These are phyloP conservation scores for Lithophane ornitopus DNA, from an alignment of 2,888 invertebrate species.

Conservation along the genomic window DNA sequence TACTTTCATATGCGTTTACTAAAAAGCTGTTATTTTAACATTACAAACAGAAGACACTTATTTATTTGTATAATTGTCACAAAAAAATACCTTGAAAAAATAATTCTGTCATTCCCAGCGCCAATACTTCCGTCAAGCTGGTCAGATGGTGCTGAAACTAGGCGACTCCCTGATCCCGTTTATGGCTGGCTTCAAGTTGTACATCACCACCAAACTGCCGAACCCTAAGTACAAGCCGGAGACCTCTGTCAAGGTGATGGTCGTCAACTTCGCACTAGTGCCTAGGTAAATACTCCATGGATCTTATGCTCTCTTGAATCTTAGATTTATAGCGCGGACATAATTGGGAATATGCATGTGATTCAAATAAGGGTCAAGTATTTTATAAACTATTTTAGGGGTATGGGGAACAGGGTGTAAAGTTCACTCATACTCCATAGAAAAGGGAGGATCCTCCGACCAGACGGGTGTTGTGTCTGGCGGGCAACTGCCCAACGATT, in stretches of 20 bases:
- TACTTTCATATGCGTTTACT: too few relatives aligned
- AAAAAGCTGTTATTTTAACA: too few relatives aligned
- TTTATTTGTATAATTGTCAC: neutral
- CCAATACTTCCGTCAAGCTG: slow-evolving; percentile 95
- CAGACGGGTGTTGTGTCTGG: too few relatives aligned
- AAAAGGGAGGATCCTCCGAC: too few relatives aligned
- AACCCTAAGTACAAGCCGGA: slow-evolving; percentile 98
- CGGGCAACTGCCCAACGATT: too few relatives aligned
- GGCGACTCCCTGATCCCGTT: slow-evolving; percentile 96
- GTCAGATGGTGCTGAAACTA: slow-evolving; percentile 94
- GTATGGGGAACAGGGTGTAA: too few relatives aligned
- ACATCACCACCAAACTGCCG: slow-evolving; percentile 96
- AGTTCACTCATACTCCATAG: too few relatives aligned
- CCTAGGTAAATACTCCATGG: slow-evolving; percentile 89
- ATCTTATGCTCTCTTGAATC: neutral
- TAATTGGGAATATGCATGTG: too few relatives aligned
- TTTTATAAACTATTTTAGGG: too few relatives aligned
- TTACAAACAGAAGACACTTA: too few relatives aligned
- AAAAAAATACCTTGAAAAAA: neutral
- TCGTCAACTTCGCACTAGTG: slow-evolving; percentile 97
- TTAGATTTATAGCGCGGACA: neutral
- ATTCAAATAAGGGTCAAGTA: too few relatives aligned
- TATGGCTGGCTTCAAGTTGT: slow-evolving; percentile 94
- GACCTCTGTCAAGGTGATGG: slow-evolving; percentile 95
- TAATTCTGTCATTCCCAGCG: slow-evolving; percentile 83